A percentile compares a stretch with the other conserved stretches of the same genome.
Evolutionary conservation across 1,140 invertebrate genomes (phyloP).

Genomic region (Dufourea novaeangliae): DNA sequence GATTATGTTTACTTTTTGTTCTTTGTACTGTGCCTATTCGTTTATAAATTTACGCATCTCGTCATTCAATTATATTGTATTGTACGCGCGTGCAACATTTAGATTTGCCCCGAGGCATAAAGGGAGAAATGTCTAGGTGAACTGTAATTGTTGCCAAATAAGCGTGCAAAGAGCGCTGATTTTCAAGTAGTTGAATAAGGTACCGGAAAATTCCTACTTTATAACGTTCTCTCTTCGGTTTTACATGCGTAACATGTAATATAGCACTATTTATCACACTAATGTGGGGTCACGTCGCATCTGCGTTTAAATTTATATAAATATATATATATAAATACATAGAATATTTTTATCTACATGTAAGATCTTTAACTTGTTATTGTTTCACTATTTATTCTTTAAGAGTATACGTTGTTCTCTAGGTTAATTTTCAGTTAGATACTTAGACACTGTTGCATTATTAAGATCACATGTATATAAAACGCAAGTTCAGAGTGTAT

Average conservation of each 20-base stretch:
- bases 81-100: constrained; percentile 46
- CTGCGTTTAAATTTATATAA: constrained; percentile 38
- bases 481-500: constrained; percentile 22
- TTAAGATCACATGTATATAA: constrained; percentile 59
- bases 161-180: constrained; percentile 34
- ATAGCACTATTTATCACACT: constrained; percentile 43
- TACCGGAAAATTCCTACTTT: constrained; percentile 52
- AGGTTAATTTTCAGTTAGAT: constrained; percentile 23
- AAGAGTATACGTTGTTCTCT: constrained; percentile 41
- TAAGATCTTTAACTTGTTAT: constrained; percentile 61
- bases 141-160: constrained; percentile 61
- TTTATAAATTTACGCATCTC: constrained; percentile 72
- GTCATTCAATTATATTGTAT: constrained; percentile 63
- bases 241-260: constrained; percentile 51
- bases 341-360: constrained; percentile 53
- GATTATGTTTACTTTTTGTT: constrained; percentile 81
- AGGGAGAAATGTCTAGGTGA: constrained; percentile 63
- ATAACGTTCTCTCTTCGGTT: constrained; percentile 32
- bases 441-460: constrained; percentile 42
- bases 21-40: constrained; percentile 72
- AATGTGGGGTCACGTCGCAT: constrained; percentile 33
- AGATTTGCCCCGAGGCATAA: constrained; percentile 64
- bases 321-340: constrained; percentile 24
- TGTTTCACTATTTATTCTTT: constrained; percentile 61
- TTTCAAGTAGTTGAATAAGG: constrained; percentile 48